Percentiles rank a stretch among this genome's conserved stretches.
These are phyloP conservation scores for Neosalanx taihuensis DNA, from an alignment of 2,797 vertebrate species.

Conservation along the genomic window DNA sequence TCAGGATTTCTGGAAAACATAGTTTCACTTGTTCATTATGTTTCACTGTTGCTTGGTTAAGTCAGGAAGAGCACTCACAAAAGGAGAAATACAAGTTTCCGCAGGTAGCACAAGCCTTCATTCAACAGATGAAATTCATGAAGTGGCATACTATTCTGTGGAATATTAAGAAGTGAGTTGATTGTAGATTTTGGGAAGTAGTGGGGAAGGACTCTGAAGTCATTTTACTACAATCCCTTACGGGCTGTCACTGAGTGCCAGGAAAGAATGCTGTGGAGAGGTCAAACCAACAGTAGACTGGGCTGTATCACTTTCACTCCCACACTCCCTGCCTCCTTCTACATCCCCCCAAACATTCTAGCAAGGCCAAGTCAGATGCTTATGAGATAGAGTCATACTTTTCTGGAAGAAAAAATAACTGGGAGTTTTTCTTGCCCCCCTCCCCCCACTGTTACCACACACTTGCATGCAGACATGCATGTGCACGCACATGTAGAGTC, in stretches of 20 bases:
- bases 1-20: too few species aligned
- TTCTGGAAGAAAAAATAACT: neutral
- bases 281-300: slow-evolving; percentile 26
- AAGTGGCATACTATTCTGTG: neutral
- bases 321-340: neutral
- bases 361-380: slow-evolving; percentile 34
- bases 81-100: too few species aligned
- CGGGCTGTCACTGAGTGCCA: neutral
- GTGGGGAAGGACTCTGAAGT: neutral
- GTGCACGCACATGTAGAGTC: slow-evolving; percentile 17
- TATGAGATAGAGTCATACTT: slow-evolving; percentile 28
- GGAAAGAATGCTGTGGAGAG: neutral
- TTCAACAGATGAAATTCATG: neutral
- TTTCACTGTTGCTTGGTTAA: too few species aligned
- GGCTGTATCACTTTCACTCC: slow-evolving; percentile 10
- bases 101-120: neutral
- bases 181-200: neutral
- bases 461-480: slow-evolving; percentile 1
- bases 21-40: too few species aligned
- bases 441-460: slow-evolving; percentile 19
- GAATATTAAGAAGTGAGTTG: neutral
- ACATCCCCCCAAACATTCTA: neutral
- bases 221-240: neutral
- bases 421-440: slow-evolving; percentile 27
- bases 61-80: too few species aligned